A percentile compares a stretch with the other conserved stretches of the same genome.
These are phyloP conservation scores for Acleris emargana DNA, from an alignment of 2,888 invertebrate species.

Conservation along the genomic window DNA sequence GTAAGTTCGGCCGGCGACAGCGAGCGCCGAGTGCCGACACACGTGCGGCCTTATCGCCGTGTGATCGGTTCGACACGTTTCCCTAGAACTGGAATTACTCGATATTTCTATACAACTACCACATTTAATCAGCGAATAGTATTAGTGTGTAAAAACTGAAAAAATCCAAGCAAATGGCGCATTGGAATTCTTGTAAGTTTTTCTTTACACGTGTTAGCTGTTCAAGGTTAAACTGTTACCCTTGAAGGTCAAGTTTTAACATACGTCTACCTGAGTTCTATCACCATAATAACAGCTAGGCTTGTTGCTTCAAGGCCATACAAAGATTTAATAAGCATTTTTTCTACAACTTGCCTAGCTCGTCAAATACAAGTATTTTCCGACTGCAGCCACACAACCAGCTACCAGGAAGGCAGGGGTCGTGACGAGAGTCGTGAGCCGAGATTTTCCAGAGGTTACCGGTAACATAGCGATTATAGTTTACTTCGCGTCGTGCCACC, in stretches of 20 bases:
- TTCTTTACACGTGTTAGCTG: no score
- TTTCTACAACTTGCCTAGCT: no score
- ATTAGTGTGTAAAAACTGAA: no score
- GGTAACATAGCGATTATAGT: conserved; percentile 24
- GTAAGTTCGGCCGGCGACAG: conserved; percentile 9
- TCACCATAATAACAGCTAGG: no score
- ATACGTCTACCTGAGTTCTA: no score
- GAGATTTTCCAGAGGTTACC: conserved; percentile 43
- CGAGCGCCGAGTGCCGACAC: neutral
- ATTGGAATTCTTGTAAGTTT: no score
- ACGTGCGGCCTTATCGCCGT: conserved; percentile 21
- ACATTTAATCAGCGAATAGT: no score
- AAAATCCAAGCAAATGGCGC: no score
- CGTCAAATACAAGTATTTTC: conserved; percentile 2
- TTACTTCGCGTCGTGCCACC: conserved; percentile 41
- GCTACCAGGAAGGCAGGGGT: conserved; percentile 23
- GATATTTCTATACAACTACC: conserved; percentile 1
- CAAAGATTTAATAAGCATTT: no score
- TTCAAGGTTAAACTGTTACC: no score
- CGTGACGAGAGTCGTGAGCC: conserved; percentile 21
- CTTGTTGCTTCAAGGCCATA: no score
- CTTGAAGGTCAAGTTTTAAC: no score
- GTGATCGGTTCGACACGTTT: conserved; percentile 34
- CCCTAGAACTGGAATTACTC: conserved; percentile 12
- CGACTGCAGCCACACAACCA: neutral